These are phyloP conservation scores for Oceanodroma leucorhoa DNA, from an alignment of 2,797 vertebrate species.

Conservation along the genomic window DNA sequence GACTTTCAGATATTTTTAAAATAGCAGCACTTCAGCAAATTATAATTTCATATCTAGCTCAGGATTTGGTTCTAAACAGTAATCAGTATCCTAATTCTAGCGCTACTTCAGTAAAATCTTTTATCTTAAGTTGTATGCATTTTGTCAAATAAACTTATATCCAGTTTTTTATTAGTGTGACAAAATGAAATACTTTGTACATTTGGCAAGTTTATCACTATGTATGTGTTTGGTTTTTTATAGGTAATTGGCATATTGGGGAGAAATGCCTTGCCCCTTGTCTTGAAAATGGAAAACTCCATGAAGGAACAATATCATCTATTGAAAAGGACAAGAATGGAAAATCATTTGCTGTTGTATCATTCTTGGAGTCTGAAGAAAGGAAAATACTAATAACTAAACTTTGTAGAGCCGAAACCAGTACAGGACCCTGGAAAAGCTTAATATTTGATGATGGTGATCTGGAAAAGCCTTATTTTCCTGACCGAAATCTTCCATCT, in stretches of 20 bases:
- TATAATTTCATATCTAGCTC: neutral
- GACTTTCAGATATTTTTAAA: neutral
- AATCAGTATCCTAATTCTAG: neutral
- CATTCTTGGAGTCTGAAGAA: conserved; percentile 73
- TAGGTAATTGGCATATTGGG: conserved; percentile 70
- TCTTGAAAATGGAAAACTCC: conserved; percentile 71
- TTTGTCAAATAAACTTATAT: neutral
- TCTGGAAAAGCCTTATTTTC: conserved; percentile 89
- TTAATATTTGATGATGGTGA: conserved; percentile 75
- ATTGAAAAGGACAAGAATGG: conserved; percentile 68
- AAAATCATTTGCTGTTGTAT: conserved; percentile 72
- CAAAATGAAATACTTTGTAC: neutral
- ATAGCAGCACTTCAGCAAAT: neutral
- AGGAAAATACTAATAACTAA: conserved; percentile 71
- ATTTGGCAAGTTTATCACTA: neutral
- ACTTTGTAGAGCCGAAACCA: conserved; percentile 66
- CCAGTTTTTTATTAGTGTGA: neutral
- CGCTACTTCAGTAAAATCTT: neutral
- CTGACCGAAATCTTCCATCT: conserved; percentile 69
- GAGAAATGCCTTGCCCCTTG: conserved; percentile 79
- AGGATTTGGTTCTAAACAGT: neutral
- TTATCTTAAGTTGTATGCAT: neutral
- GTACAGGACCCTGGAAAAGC: conserved; percentile 59
- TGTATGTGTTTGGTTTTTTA: neutral
- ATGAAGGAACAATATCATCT: conserved; percentile 77